Base-by-base conservation (phyloP, 2,888 invertebrate genomes). In the Dichetophora obliterata region DNA sequence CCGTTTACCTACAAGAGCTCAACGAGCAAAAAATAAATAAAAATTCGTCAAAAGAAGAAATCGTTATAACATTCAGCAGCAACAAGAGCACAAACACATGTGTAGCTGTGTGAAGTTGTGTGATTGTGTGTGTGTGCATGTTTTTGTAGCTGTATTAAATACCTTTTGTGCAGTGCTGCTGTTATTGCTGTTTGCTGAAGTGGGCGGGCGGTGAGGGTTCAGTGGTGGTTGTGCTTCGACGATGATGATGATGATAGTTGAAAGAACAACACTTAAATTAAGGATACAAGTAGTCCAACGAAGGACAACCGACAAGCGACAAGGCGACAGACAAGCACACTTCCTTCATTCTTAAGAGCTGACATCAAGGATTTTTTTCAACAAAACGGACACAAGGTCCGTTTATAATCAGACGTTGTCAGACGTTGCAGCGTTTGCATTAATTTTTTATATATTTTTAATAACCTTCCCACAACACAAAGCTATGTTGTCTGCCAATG, bases 211-310 rank as follows among this genome's bases (percentile, higher is more conserved):
- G 37, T 5, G 66, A 24, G 66, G 34, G 65, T 34, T 16, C 50
- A 69, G 27, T 19, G 16, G 16, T 31, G 31, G 65, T 65, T 37
- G 54, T 11, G 57, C 57, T 27, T 22, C 57, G 24, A 43, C 14
- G 43, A 43, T 43, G 43, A 59, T 27, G 27, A 59, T 19, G 69
- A 22, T 52, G n/a, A 50, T 50, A 11, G n/a, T 69, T 69, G 16
- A 27, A 71, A 34, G 24, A 57, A 71, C n/a, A 43, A 71, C 19
- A 59, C 71, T 71, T 65, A 31, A 52, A 70, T 70, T 70, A 57
- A 70, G 57, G 54, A 70, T 52, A 57, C 27, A 31, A 52, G 70
- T 31, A 54, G 11, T 27, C 27, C 8, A 16, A 70, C n/a, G 54
- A 34, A 54, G n/a, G 22, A 31, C 54, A 27, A 27, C 24, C 59